Percentiles rank a stretch among this genome's conserved stretches.
These are phyloP conservation scores for Aphidoletes aphidimyza DNA, from an alignment of 2,888 invertebrate species.

Conservation along the genomic window DNA sequence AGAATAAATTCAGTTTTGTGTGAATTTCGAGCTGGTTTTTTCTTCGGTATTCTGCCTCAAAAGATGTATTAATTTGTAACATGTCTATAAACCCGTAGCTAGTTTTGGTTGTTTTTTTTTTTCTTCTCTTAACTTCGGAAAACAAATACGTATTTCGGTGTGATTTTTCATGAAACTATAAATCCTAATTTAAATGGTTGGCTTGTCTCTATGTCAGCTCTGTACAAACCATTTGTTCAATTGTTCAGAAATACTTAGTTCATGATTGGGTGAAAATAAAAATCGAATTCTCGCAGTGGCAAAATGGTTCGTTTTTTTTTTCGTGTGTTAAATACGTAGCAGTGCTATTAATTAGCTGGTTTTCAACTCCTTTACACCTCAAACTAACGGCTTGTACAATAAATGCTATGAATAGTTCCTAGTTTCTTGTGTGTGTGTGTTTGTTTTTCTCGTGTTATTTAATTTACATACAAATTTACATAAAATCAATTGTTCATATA, in stretches of 20 bases:
- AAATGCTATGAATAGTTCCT: background rate
- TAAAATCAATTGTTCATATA: background rate
- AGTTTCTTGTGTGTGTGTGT: too few species aligned
- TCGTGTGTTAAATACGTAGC: background rate
- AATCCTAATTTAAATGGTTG: too few species aligned
- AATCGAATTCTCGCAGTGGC: background rate
- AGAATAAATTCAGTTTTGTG: background rate
- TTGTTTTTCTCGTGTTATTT: too few species aligned
- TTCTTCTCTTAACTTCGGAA: too few species aligned
- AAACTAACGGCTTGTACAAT: background rate
- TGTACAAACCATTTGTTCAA: background rate
- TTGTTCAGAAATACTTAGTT: too few species aligned
- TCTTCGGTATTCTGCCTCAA: too few species aligned
- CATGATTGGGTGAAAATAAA: too few species aligned
- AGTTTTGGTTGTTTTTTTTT: slow-evolving; percentile 6
- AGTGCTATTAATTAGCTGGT: slow-evolving; percentile 46
- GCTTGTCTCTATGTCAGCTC: background rate
- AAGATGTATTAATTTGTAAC: background rate
- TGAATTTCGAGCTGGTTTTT: background rate
- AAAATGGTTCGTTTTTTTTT: background rate
- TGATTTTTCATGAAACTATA: background rate
- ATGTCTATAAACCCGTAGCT: slow-evolving; percentile 10
- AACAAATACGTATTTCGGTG: slow-evolving; percentile 16
- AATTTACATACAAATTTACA: slow-evolving; percentile 45
- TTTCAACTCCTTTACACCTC: background rate